phyloP scores from a whole-genome alignment of 1,140 invertebrate genomes.

The Sarcophaga bullata region DNA sequence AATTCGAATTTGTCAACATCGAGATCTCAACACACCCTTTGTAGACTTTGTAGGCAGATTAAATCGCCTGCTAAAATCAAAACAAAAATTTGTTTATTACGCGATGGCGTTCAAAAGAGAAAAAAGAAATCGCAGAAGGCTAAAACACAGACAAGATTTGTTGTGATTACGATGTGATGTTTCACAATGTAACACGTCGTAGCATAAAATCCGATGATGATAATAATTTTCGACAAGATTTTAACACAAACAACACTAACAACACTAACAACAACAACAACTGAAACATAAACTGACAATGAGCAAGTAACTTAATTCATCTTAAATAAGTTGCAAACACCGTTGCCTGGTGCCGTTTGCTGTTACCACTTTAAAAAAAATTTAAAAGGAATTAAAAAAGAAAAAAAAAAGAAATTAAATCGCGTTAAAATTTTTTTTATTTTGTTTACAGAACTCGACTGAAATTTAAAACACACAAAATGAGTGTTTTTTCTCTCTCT shows the following conservation, averaged over 20 bases:
- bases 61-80: too few relatives aligned
- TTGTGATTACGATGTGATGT: constrained; percentile 31
- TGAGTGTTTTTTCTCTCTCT: neutral
- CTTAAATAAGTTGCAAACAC: constrained; percentile 15
- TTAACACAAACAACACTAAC: neutral
- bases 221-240: constrained; percentile 34
- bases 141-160: neutral
- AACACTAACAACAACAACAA: neutral
- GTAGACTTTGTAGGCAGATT: too few relatives aligned
- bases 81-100: neutral
- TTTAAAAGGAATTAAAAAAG: neutral
- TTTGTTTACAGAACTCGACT: neutral
- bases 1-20: too few relatives aligned
- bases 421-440: neutral
- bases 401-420: neutral
- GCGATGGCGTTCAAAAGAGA: neutral
- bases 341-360: neutral
- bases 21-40: too few relatives aligned
- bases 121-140: too few relatives aligned
- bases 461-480: constrained; percentile 10
- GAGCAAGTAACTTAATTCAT: constrained; percentile 26
- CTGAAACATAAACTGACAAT: neutral
- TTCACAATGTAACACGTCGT: constrained; percentile 33
- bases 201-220: neutral
- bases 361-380: neutral